Conservation (phyloP, 2,797 vertebrate species). For the Oceanodroma leucorhoa region DNA sequence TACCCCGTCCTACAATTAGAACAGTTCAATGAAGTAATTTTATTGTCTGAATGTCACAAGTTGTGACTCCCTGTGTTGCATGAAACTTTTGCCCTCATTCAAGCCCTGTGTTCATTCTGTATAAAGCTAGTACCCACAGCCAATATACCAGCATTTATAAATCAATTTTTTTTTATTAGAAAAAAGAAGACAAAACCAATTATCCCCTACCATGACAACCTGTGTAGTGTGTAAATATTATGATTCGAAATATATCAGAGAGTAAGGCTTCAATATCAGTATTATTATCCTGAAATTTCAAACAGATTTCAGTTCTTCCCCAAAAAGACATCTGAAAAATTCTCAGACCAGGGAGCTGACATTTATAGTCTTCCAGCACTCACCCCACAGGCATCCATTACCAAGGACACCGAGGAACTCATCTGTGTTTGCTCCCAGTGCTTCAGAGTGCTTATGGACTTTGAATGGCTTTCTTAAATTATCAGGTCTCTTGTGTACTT, state of each 20-base stretch:
- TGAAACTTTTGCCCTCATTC: neutral
- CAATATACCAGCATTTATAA: neutral
- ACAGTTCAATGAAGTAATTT: neutral
- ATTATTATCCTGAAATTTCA: neutral
- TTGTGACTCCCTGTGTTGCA: neutral
- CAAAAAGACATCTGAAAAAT: neutral
- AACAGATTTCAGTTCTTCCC: neutral
- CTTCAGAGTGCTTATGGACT: neutral
- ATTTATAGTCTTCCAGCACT: neutral
- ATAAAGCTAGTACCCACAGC: neutral
- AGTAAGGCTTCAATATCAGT: neutral
- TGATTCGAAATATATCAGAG: neutral
- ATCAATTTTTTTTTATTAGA: neutral
- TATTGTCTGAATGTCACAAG: neutral
- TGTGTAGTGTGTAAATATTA: neutral
- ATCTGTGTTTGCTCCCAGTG: neutral
- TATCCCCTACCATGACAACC: neutral
- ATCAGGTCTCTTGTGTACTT: rapidly evolving
- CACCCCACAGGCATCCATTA: neutral
- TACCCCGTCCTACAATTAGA: neutral
- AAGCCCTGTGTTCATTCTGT: neutral
- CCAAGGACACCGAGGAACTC: neutral
- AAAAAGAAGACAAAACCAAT: neutral
- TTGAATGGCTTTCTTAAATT: neutral
- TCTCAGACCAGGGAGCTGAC: neutral